Conservation (phyloP, 1,140 invertebrate genomes). For the Helicoverpa armigera region DNA sequence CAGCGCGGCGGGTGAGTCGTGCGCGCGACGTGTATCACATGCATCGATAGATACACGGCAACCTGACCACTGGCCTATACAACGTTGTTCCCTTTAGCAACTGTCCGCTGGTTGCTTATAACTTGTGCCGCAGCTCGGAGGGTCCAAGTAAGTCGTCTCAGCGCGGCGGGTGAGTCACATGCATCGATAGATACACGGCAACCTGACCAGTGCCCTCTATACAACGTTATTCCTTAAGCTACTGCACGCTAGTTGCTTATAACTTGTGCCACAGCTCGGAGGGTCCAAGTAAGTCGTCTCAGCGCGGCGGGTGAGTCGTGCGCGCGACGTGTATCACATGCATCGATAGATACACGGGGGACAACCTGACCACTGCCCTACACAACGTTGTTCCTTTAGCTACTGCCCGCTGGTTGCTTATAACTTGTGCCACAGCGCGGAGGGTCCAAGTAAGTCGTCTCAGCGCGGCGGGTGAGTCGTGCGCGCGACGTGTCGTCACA, state of each 20-base stretch:
- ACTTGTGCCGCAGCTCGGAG: conserved; percentile 47
- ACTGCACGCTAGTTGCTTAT: neutral
- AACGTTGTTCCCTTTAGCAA: neutral
- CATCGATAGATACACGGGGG: conserved; percentile 51
- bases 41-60: conserved; percentile 52
- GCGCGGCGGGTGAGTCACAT: conserved; percentile 63
- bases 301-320: conserved; percentile 64
- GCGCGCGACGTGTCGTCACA: conserved; percentile 65
- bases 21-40: conserved; percentile 64
- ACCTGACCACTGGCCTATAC: neutral
- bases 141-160: conserved; percentile 71
- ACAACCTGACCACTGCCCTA: conserved; percentile 13
- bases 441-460: conserved; percentile 68
- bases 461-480: conserved; percentile 65
- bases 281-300: conserved; percentile 70
- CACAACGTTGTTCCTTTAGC: neutral
- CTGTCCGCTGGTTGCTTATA: neutral
- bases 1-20: conserved; percentile 65
- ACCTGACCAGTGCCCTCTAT: neutral
- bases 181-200: conserved; percentile 51
- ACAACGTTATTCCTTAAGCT: neutral
- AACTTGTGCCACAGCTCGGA: conserved; percentile 42
- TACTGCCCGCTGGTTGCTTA: neutral
- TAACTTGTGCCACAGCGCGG: conserved; percentile 43
- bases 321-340: conserved; percentile 64